Base-by-base conservation (phyloP, 2,113 vertebrate species). In the Toxostoma redivivum region DNA sequence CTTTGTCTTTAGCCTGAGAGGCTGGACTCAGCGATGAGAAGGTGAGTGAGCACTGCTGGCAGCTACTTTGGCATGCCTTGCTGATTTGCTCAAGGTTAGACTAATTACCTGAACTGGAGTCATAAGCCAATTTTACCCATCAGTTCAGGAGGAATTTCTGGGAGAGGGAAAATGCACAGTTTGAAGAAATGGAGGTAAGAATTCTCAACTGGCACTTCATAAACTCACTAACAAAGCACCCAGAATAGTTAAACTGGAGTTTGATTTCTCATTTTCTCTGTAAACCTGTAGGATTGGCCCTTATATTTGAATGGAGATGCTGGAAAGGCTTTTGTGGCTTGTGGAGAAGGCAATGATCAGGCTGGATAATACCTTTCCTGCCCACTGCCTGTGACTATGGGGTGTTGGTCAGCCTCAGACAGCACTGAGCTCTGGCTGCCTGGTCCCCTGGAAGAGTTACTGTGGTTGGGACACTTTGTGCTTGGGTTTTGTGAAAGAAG, bases 381-480 rank as follows among this genome's bases (percentile, higher is more conserved):
- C 27, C 7, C 2, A 2, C 69, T 80, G 42, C 6, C 28, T 67
- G 24, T 74, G 56, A 25, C 51, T n/a, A 1, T 0, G 1, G 31
- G 7, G 20, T 30, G 8, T 8, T 27, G 12, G 37, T 66, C 42
- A 42, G 60, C 35, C 42, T 48, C 65, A 20, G 51, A 27, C 8
- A 58, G 23, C 22, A 8, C 0, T 9, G 35, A 51, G 23, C 25
- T 50, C 15, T 11, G 10, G 9, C 9, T 45, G 21, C 35, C 42
- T 73, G 18, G 14, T 86, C 12, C 33, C 56, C 33, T 5, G 8
- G 21, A 50, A 50, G 28, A 28, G 23, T 30, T 30, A 11, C 3
- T 0, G 0, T 1, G 8, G 15, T 5, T 70, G 45, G 31, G 76
- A 38, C 11, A 42, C 15, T 11, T 28, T 42, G 25, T 83, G 20